These are phyloP conservation scores for Noctua pronuba DNA, from an alignment of 2,888 invertebrate genomes.

Conservation along the genomic window DNA sequence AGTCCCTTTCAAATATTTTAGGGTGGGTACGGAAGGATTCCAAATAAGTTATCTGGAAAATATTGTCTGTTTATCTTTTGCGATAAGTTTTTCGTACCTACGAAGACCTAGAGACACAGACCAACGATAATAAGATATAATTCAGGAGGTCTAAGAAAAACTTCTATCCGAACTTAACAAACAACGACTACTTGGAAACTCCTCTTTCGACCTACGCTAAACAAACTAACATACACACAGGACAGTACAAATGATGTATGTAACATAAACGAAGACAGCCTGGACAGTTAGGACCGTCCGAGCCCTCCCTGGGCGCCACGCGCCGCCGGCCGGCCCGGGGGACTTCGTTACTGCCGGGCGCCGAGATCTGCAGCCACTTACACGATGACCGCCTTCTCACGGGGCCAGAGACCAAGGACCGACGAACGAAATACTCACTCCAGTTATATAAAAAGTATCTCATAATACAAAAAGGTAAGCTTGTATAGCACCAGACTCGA, in stretches of 20 bases:
- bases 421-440: conserved; percentile 25
- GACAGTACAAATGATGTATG: conserved; percentile 37
- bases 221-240: conserved; percentile 1
- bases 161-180: neutral
- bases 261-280: conserved; percentile 37
- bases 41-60: neutral
- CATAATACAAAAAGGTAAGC: neutral
- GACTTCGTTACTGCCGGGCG: conserved; percentile 68
- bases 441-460: neutral
- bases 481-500: neutral
- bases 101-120: neutral
- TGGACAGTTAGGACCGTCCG: conserved; percentile 11
- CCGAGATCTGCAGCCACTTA: conserved; percentile 66
- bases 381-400: conserved; percentile 50
- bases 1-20: conserved; percentile 50
- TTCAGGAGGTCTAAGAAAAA: neutral
- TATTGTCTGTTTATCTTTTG: neutral
- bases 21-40: neutral
- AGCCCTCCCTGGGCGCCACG: conserved; percentile 28
- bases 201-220: neutral
- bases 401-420: conserved; percentile 20
- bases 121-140: neutral
- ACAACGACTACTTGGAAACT: neutral
- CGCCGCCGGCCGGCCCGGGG: conserved; percentile 60
- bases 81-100: neutral